These are phyloP conservation scores for Ectemnius continuus DNA, from an alignment of 2,888 invertebrate genomes.

Conservation along the genomic window DNA sequence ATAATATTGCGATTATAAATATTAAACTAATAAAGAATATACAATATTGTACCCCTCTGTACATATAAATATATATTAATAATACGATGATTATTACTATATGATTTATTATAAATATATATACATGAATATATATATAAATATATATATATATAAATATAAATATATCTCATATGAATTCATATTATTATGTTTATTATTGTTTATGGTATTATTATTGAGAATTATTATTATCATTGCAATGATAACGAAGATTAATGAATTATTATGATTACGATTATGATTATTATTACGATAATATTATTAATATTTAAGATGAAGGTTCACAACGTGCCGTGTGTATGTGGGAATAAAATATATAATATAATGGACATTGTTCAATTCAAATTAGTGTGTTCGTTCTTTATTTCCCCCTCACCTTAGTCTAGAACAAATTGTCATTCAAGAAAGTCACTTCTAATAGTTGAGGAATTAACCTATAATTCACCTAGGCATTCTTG, in stretches of 20 bases:
- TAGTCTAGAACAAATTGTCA: no score
- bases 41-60: constrained; percentile 77
- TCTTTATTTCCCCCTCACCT: constrained; percentile 30
- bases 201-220: constrained; percentile 69
- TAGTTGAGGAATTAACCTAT: no score
- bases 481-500: no score
- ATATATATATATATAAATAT: constrained; percentile 67
- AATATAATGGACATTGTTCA: constrained; percentile 94
- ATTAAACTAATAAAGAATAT: constrained; percentile 73
- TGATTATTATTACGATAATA: constrained; percentile 76
- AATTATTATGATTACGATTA: constrained; percentile 64
- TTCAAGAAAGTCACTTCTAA: no score
- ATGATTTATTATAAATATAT: constrained; percentile 75
- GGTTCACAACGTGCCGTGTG: constrained; percentile 95
- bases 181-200: constrained; percentile 74
- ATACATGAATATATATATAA: constrained; percentile 39
- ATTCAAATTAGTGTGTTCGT: constrained; percentile 79
- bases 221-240: constrained; percentile 63
- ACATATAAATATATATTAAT: constrained; percentile 77
- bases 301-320: constrained; percentile 84
- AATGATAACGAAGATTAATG: constrained; percentile 61
- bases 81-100: constrained; percentile 76
- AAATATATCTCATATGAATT: constrained; percentile 73
- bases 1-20: constrained; percentile 77
- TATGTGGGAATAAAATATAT: constrained; percentile 89